Base-by-base conservation (phyloP, 2,888 invertebrate species). In the Amitus sp. region DNA sequence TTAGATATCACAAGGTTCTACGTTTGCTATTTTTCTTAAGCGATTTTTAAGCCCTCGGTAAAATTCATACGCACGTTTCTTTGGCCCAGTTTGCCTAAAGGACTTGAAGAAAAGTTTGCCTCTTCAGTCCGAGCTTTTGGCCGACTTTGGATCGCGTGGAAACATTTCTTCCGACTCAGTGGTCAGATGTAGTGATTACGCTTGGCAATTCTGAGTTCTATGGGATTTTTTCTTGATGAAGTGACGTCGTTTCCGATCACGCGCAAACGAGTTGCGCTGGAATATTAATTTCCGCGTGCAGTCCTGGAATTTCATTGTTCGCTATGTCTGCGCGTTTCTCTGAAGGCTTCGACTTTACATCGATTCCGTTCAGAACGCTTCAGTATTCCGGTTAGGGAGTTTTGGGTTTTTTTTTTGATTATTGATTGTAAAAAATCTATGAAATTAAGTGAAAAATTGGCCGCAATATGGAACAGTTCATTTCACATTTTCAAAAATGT, bases 281-380 rank as follows among this genome's bases (percentile, higher is more conserved):
- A 56, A 64, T 64, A 60, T 64, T 64, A 64, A 64, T 64, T 63
- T 59, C 59, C 63, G 55, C 59, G 63, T 27, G 49, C 50, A 62
- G 57, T 62, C 62, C 47, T 33, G 50, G 54, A 62, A 62, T 58
- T 54, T 54, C 51, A 62, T 62, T 62, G 62, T 62, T 62, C 56
- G 30, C 33, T 43, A 47, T 47, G 51, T 42, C 30, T 47, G 43
- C 37, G 2, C 7, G 37, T 9, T 12, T 37, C 37, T 9, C 37
- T 13, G 13, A 37, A 37, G 48, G 50, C 55, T 28, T 57, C 42
- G 47, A 39, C 37, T 52, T 57, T 45, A 34, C 42, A 62, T 57
- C 53, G 57, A 62, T 57, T 57, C 47, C 34, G 37, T 2, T 15
- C 5, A 37, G 37, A 12, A 37, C 12, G 37, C 37, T 37, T 37